These are phyloP conservation scores for Anarsia innoxiella DNA, from an alignment of 2,888 invertebrate species.

Conservation along the genomic window DNA sequence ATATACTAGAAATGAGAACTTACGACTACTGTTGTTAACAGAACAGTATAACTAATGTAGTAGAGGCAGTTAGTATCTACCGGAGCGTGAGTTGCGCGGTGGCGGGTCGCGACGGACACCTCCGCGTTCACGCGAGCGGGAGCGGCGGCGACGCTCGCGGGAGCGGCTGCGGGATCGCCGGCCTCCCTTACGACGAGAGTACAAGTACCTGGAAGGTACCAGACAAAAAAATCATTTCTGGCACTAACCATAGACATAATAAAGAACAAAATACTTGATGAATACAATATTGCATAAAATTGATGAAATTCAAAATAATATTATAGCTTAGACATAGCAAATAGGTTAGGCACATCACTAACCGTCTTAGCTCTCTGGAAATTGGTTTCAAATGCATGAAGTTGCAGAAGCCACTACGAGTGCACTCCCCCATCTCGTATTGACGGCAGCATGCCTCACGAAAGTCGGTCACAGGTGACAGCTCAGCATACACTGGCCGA, in stretches of 20 bases:
- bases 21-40: too few relatives aligned
- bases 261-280: too few relatives aligned
- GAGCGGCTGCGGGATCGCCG: slow-evolving; percentile 46
- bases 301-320: too few relatives aligned
- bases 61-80: slow-evolving; percentile 60
- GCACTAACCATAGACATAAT: too few relatives aligned
- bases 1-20: background rate
- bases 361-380: slow-evolving; percentile 93
- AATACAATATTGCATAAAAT: too few relatives aligned
- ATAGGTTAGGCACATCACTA: too few relatives aligned
- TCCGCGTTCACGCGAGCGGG: slow-evolving; percentile 42
- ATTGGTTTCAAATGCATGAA: slow-evolving; percentile 99
- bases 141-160: slow-evolving; percentile 62
- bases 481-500: slow-evolving; percentile 97
- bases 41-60: too few relatives aligned
- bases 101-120: slow-evolving; percentile 71
- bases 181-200: slow-evolving; percentile 79
- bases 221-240: too few relatives aligned
- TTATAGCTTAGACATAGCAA: too few relatives aligned
- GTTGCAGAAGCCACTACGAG: slow-evolving; percentile 99
- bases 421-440: slow-evolving; percentile 99
- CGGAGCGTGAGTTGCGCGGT: slow-evolving; percentile 71
- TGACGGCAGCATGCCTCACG: slow-evolving; percentile 99
- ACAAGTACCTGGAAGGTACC: slow-evolving; percentile 79
- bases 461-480: slow-evolving; percentile 99